phyloP scores from a whole-genome alignment of 37 sponge, comb jelly and placozoan species.

The Tethya wilhelma region DNA sequence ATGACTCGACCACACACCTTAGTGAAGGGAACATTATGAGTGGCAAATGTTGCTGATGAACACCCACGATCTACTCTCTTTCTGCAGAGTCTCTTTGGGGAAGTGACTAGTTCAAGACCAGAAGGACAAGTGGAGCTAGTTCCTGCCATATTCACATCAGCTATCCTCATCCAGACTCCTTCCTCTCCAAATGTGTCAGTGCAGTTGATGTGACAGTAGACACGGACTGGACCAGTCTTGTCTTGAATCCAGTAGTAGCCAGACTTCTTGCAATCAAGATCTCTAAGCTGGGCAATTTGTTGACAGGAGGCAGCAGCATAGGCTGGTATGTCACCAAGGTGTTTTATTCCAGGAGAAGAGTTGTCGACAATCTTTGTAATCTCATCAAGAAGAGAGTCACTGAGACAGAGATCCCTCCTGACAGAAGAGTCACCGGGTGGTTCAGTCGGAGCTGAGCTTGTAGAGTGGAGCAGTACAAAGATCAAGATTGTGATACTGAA shows the following conservation, averaged over 20 bases:
- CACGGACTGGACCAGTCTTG: constrained; percentile 4
- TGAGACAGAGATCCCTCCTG: too few relatives aligned
- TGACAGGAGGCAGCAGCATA: too few relatives aligned
- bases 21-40: constrained; percentile 14
- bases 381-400: too few relatives aligned
- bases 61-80: constrained; percentile 3
- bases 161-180: constrained; percentile 37
- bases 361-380: too few relatives aligned
- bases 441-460: too few relatives aligned
- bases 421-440: too few relatives aligned
- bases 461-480: too few relatives aligned
- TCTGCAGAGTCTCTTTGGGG: constrained; percentile 11
- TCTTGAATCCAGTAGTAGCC: constrained; percentile 35
- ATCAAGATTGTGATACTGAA: too few relatives aligned
- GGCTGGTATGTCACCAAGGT: too few relatives aligned
- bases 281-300: too few relatives aligned
- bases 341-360: too few relatives aligned
- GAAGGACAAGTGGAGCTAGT: constrained; percentile 13
- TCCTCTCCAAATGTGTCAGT: not conserved
- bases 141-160: constrained; percentile 31
- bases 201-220: constrained; percentile 35
- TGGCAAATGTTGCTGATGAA: constrained; percentile 25
- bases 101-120: constrained; percentile 28
- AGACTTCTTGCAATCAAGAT: too few relatives aligned
- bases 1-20: constrained; percentile 42